Conservation (phyloP, 2,888 invertebrate genomes). For the Branchinecta sandiegonensis region DNA sequence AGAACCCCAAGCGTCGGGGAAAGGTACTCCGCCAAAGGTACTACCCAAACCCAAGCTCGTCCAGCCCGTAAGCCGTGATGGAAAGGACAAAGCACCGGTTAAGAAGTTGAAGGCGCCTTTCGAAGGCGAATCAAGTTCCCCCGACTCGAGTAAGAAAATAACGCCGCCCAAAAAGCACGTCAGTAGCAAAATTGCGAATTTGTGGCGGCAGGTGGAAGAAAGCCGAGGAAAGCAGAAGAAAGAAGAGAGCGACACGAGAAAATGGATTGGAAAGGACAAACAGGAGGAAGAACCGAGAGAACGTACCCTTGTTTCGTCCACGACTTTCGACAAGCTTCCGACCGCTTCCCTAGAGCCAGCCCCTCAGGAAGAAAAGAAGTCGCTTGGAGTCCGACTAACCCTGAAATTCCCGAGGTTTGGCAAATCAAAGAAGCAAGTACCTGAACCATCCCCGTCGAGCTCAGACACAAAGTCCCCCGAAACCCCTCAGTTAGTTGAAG, state of each 20-base stretch:
- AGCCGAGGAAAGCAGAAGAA: constrained; percentile 43
- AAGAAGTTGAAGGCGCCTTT: not conserved
- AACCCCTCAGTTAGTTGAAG: constrained; percentile 10
- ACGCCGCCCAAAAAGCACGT: constrained; percentile 41
- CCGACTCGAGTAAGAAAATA: constrained; percentile 29
- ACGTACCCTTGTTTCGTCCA: constrained; percentile 34
- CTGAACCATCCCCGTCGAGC: constrained; percentile 14
- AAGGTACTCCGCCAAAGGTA: constrained; percentile 24
- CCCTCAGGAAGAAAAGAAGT: constrained; percentile 7
- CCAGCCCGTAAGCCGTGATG: constrained; percentile 22
- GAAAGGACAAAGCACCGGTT: constrained; percentile 21
- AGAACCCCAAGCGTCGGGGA: constrained; percentile 38
- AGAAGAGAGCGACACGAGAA: constrained; percentile 44
- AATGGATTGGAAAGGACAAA: constrained; percentile 50
- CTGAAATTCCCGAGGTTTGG: constrained; percentile 10
- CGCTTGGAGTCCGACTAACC: constrained; percentile 3
- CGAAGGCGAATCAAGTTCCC: constrained; percentile 15
- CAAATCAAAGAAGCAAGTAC: constrained; percentile 13
- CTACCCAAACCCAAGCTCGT: constrained; percentile 25
- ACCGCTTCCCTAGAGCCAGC: not conserved
- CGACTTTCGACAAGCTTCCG: constrained; percentile 22
- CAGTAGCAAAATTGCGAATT: constrained; percentile 60
- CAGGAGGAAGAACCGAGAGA: constrained; percentile 45
- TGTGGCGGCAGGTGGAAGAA: constrained; percentile 64
- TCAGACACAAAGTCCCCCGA: constrained; percentile 12